Percentiles rank a stretch among this genome's conserved stretches.
These are phyloP conservation scores for Phodopus roborovskii DNA, from an alignment of 2,113 vertebrate genomes.

Conservation along the genomic window DNA sequence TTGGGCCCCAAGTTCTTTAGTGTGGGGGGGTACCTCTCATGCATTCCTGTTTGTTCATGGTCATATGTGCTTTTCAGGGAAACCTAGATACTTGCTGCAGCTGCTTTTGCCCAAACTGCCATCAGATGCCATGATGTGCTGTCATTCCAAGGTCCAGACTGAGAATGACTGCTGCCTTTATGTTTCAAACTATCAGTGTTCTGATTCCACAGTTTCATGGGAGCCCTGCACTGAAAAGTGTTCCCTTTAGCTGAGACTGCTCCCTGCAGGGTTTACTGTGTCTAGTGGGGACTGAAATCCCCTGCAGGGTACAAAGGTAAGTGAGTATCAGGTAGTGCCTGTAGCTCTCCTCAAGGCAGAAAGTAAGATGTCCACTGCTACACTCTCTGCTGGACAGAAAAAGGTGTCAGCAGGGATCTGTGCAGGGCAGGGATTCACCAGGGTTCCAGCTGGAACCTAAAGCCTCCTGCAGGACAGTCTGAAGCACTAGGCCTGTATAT, in stretches of 20 bases:
- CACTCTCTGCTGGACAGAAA: not conserved
- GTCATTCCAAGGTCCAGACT: not conserved
- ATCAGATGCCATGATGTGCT: not conserved
- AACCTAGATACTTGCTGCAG: not conserved
- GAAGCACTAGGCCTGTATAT: not conserved
- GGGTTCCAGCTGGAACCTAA: not conserved
- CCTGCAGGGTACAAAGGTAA: too few relatives aligned
- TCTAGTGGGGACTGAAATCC: too few relatives aligned
- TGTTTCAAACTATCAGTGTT: not conserved
- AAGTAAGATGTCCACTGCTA: not conserved
- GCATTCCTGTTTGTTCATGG: not conserved
- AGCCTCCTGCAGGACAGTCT: too few relatives aligned
- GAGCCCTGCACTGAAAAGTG: too few relatives aligned
- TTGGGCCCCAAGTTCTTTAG: not conserved
- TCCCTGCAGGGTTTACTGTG: too few relatives aligned
- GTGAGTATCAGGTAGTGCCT: too few relatives aligned
- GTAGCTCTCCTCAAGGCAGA: not conserved
- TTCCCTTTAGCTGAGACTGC: too few relatives aligned
- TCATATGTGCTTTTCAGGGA: not conserved
- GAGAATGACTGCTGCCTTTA: not conserved
- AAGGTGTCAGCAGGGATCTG: not conserved
- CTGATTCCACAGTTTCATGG: too few relatives aligned
- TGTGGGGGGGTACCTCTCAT: too few relatives aligned
- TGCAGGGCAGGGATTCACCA: not conserved
- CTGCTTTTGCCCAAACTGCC: not conserved